phyloP scores from a whole-genome alignment of 2,113 vertebrate genomes.

The Heteronetta atricapilla region DNA sequence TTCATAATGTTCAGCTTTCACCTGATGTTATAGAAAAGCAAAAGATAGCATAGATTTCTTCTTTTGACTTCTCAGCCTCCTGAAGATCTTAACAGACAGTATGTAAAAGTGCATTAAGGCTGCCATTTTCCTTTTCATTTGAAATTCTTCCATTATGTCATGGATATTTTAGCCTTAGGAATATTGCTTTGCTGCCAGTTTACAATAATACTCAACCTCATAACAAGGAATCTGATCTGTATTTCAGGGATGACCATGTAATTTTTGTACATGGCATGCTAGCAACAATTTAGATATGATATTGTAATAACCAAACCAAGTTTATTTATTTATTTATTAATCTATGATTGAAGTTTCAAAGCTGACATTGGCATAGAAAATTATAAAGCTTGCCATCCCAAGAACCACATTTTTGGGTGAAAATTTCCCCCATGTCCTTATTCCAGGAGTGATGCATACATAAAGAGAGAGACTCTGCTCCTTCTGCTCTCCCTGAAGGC shows the following conservation, averaged over 20 bases:
- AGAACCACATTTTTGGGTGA: not conserved
- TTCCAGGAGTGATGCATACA: not conserved
- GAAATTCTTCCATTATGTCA: not conserved
- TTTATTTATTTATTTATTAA: no score
- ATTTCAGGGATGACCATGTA: not conserved
- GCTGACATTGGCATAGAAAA: not conserved
- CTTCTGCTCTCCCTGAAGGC: not conserved
- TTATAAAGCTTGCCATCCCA: not conserved
- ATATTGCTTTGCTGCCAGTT: not conserved
- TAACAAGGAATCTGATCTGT: not conserved
- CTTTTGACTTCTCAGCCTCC: not conserved
- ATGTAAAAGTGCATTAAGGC: not conserved
- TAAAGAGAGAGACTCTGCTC: not conserved
- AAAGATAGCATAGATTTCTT: not conserved
- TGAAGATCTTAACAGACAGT: not conserved
- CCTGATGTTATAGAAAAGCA: not conserved
- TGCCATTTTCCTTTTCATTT: not conserved
- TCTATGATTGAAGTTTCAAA: not conserved
- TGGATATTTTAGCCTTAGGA: not conserved
- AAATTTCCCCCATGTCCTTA: not conserved
- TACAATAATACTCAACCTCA: not conserved
- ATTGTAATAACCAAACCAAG: not conserved
- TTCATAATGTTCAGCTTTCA: not conserved
- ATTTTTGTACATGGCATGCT: not conserved
- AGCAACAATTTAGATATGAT: not conserved